Conservation (phyloP, 2,113 vertebrate species). For the Mugil cephalus region DNA sequence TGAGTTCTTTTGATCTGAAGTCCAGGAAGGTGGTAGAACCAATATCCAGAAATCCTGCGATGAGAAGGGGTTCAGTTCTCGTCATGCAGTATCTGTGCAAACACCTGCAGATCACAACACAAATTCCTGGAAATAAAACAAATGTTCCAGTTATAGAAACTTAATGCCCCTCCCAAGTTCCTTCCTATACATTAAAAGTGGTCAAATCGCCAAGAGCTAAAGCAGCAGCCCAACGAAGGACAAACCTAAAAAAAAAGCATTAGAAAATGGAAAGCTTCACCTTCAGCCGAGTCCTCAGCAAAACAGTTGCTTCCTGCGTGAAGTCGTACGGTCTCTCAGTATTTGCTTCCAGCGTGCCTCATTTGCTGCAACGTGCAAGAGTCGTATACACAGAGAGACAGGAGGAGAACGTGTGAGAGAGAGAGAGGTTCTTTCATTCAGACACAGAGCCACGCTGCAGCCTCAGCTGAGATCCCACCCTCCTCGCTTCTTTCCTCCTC, state of each 20-base stretch:
- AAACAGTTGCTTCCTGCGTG: slow-evolving; percentile 64
- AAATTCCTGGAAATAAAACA: slow-evolving; percentile 11
- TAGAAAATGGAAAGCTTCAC: slow-evolving; percentile 26
- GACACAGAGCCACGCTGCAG: slow-evolving; percentile 79
- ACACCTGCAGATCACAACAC: slow-evolving; percentile 17
- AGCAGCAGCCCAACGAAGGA: slow-evolving; percentile 9
- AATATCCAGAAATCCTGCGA: slow-evolving; percentile 9
- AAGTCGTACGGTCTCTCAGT: slow-evolving; percentile 39
- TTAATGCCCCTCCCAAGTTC: background rate
- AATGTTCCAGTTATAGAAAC: background rate
- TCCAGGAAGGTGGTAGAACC: slow-evolving; percentile 1
- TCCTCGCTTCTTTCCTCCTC: slow-evolving; percentile 59
- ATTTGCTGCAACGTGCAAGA: slow-evolving; percentile 39
- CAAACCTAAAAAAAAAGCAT: slow-evolving; percentile 6
- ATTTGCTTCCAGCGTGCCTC: slow-evolving; percentile 70
- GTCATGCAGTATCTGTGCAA: slow-evolving; percentile 5
- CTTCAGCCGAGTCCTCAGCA: slow-evolving; percentile 32
- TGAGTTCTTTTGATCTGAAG: slow-evolving; percentile 22
- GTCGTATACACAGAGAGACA: slow-evolving; percentile 39
- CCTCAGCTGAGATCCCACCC: slow-evolving; percentile 70
- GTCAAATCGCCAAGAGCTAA: background rate
- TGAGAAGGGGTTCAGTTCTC: slow-evolving; percentile 17
- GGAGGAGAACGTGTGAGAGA: slow-evolving; percentile 48
- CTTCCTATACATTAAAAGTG: background rate
- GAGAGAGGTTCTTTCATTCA: slow-evolving; percentile 82